phyloP scores from a whole-genome alignment of 1,140 invertebrate species.

The Lucilia cuprina region DNA sequence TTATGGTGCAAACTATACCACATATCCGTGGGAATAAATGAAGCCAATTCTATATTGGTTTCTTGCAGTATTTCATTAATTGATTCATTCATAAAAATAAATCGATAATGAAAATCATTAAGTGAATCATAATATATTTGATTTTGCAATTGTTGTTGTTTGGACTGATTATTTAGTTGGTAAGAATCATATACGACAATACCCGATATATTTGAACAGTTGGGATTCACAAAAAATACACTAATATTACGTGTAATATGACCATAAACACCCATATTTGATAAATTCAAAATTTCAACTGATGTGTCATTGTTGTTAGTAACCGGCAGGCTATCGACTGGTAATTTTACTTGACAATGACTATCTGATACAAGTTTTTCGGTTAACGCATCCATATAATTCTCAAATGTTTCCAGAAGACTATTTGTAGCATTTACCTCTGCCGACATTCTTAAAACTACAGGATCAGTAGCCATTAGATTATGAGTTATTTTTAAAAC shows the following conservation, averaged over 20 bases:
- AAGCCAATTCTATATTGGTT: conserved; percentile 44
- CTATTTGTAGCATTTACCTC: conserved; percentile 53
- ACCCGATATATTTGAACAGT: conserved; percentile 47
- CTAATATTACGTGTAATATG: conserved; percentile 48
- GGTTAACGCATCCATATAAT: conserved; percentile 47
- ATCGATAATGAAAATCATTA: conserved; percentile 52
- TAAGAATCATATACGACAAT: conserved; percentile 45
- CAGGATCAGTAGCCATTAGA: conserved; percentile 47
- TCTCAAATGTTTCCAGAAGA: conserved; percentile 49
- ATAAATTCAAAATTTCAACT: conserved; percentile 39
- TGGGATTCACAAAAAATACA: conserved; percentile 56
- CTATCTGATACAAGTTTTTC: conserved; percentile 40
- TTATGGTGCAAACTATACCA: conserved; percentile 37
- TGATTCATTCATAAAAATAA: conserved; percentile 46
- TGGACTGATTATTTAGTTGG: not conserved
- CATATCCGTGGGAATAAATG: conserved; percentile 45
- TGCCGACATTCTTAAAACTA: conserved; percentile 44
- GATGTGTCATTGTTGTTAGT: not conserved
- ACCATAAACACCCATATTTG: conserved; percentile 45
- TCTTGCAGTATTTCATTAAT: conserved; percentile 40
- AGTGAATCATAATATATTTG: conserved; percentile 23
- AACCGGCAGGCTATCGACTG: not conserved
- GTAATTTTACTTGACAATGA: conserved; percentile 32
- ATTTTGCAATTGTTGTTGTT: not conserved
- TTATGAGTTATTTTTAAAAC: conserved; percentile 49